Percentiles rank a stretch among this genome's conserved stretches.
These are phyloP conservation scores for Clepsis dumicolana DNA, from an alignment of 2,888 invertebrate genomes.

Conservation along the genomic window DNA sequence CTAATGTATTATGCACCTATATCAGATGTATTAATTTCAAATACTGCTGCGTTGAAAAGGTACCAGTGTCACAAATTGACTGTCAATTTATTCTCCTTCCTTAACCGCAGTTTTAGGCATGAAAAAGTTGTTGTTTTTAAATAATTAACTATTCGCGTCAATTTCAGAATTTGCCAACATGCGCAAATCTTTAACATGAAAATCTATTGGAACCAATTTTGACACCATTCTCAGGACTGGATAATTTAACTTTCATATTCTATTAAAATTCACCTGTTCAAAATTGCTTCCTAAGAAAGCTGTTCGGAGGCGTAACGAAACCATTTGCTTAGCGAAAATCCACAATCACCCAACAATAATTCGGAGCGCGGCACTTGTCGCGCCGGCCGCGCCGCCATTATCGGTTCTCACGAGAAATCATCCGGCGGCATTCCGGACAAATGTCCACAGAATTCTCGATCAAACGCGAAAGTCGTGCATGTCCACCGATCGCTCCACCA, in stretches of 20 bases:
- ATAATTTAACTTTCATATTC: slow-evolving; percentile 59
- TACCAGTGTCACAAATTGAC: neutral
- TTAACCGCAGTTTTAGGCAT: neutral
- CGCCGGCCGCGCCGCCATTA: slow-evolving; percentile 54
- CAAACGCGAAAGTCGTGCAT: slow-evolving; percentile 84
- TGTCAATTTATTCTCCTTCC: neutral
- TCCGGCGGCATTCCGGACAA: slow-evolving; percentile 72
- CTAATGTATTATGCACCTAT: too few species aligned
- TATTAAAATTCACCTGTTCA: slow-evolving; percentile 55
- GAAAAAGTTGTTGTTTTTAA: neutral
- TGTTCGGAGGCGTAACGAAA: slow-evolving; percentile 77
- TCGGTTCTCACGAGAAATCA: slow-evolving; percentile 84
- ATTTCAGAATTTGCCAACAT: slow-evolving; percentile 45
- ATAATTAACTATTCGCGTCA: slow-evolving; percentile 5
- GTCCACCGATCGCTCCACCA: slow-evolving; percentile 73
- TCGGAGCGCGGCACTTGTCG: slow-evolving; percentile 70
- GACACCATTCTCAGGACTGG: slow-evolving; percentile 77
- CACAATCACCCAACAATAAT: slow-evolving; percentile 76
- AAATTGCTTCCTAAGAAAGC: slow-evolving; percentile 76
- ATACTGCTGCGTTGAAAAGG: neutral
- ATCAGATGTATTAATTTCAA: too few species aligned
- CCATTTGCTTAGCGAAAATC: slow-evolving; percentile 81
- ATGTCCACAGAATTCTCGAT: slow-evolving; percentile 74
- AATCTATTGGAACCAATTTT: slow-evolving; percentile 57
- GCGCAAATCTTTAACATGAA: slow-evolving; percentile 50